Percentiles rank a stretch among this genome's conserved stretches.
Evolutionary conservation across 1,140 invertebrate genomes (phyloP).

Genomic region (Eurosta solidaginis): DNA sequence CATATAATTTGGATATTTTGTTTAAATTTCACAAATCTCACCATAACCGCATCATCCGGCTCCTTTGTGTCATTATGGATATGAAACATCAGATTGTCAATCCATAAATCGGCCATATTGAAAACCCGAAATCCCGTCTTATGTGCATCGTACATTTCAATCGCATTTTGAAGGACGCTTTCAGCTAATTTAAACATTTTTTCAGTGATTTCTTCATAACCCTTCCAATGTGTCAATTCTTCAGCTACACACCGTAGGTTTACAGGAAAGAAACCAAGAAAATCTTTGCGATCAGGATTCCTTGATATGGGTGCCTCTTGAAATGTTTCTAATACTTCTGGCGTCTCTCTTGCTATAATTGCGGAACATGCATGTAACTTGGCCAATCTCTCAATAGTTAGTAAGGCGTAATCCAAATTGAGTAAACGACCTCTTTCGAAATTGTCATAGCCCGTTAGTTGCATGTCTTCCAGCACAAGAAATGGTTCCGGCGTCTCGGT

Average conservation of each 20-base stretch:
- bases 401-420: slow-evolving; percentile 54
- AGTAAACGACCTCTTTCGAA: slow-evolving; percentile 53
- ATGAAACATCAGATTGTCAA: slow-evolving; percentile 70
- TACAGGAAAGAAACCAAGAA: slow-evolving; percentile 53
- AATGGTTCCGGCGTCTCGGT: slow-evolving; percentile 55
- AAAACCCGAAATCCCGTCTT: slow-evolving; percentile 65
- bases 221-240: slow-evolving; percentile 55
- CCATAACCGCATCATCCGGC: slow-evolving; percentile 63
- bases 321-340: slow-evolving; percentile 51
- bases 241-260: slow-evolving; percentile 55
- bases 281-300: slow-evolving; percentile 55
- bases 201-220: slow-evolving; percentile 55
- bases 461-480: slow-evolving; percentile 52
- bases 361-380: slow-evolving; percentile 65
- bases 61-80: slow-evolving; percentile 63
- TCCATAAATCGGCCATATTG: slow-evolving; percentile 70
- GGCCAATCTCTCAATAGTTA: slow-evolving; percentile 62
- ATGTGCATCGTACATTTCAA: slow-evolving; percentile 54
- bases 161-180: slow-evolving; percentile 49
- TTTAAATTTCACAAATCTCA: slow-evolving; percentile 49
- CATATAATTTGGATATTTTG: not conserved
- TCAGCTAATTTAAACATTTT: slow-evolving; percentile 56
- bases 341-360: slow-evolving; percentile 45
- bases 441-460: slow-evolving; percentile 47
- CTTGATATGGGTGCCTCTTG: slow-evolving; percentile 54